Evolutionary conservation across 2,797 vertebrate genomes (phyloP).

Genomic region (Pelobates cultripes): DNA sequence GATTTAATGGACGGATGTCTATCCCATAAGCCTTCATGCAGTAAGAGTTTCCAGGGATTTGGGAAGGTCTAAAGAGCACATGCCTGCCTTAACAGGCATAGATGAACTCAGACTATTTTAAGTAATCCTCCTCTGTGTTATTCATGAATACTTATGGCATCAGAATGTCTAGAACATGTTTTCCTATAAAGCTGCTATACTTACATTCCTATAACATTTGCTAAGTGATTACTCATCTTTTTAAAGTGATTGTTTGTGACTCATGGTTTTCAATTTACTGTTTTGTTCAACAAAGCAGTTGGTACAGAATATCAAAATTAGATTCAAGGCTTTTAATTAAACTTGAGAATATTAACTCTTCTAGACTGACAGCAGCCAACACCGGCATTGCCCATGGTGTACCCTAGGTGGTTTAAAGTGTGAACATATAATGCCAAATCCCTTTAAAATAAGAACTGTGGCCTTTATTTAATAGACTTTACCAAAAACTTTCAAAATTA

Average conservation of each 20-base stretch:
- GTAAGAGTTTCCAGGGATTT: constrained; percentile 43
- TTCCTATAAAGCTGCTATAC: constrained; percentile 24
- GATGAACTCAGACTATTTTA: constrained; percentile 30
- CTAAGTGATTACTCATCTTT: constrained; percentile 13
- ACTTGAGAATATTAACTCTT: too few relatives aligned
- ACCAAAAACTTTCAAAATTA: too few relatives aligned
- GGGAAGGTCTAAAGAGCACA: constrained; percentile 33
- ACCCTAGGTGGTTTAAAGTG: too few relatives aligned
- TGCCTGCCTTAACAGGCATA: constrained; percentile 42
- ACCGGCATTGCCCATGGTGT: too few relatives aligned
- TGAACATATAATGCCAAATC: too few relatives aligned
- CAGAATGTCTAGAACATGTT: constrained; percentile 30
- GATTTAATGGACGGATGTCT: constrained; percentile 21
- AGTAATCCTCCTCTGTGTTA: constrained; percentile 33
- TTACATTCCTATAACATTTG: constrained; percentile 34
- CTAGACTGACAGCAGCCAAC: too few relatives aligned
- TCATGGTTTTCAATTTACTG: not conserved
- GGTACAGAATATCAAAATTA: too few relatives aligned
- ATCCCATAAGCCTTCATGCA: constrained; percentile 27
- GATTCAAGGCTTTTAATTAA: too few relatives aligned
- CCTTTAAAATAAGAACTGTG: too few relatives aligned
- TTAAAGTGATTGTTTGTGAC: constrained; percentile 13
- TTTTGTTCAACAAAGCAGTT: too few relatives aligned
- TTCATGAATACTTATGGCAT: constrained; percentile 41
- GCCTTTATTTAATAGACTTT: too few relatives aligned